phyloP scores from a whole-genome alignment of 1,140 invertebrate genomes.

The Penaeus japonicus region DNA sequence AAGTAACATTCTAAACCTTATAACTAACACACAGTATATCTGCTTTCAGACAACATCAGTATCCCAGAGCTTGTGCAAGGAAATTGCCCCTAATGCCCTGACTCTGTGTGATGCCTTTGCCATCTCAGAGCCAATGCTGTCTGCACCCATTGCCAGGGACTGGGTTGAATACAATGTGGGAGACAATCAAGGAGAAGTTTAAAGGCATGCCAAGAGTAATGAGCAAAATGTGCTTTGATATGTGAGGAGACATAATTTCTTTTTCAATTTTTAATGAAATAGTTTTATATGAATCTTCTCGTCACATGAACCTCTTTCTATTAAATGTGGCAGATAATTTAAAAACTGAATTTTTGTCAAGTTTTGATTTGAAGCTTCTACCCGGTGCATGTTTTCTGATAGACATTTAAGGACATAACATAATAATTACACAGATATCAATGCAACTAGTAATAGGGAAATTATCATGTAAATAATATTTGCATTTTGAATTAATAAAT shows the following conservation, averaged over 20 bases:
- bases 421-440: neutral
- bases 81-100: conserved; percentile 60
- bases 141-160: conserved; percentile 62
- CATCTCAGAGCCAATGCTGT: conserved; percentile 61
- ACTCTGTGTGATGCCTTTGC: conserved; percentile 62
- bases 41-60: conserved; percentile 27
- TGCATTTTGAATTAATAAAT: neutral
- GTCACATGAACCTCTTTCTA: too few relatives aligned
- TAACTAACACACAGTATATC: neutral
- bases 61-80: conserved; percentile 58
- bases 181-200: conserved; percentile 62
- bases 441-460: neutral
- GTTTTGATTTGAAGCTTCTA: too few relatives aligned
- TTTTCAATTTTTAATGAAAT: neutral
- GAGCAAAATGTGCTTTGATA: neutral
- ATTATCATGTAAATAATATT: neutral
- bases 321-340: too few relatives aligned
- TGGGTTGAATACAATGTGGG: conserved; percentile 62
- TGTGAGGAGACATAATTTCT: neutral
- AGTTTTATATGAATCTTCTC: too few relatives aligned
- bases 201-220: neutral
- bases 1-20: neutral
- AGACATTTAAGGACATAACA: too few relatives aligned
- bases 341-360: too few relatives aligned
- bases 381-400: too few relatives aligned